Percentiles rank a stretch among this genome's conserved stretches.
Evolutionary conservation across 2,797 vertebrate species (phyloP).

Genomic region (Enteromius viviparus): DNA sequence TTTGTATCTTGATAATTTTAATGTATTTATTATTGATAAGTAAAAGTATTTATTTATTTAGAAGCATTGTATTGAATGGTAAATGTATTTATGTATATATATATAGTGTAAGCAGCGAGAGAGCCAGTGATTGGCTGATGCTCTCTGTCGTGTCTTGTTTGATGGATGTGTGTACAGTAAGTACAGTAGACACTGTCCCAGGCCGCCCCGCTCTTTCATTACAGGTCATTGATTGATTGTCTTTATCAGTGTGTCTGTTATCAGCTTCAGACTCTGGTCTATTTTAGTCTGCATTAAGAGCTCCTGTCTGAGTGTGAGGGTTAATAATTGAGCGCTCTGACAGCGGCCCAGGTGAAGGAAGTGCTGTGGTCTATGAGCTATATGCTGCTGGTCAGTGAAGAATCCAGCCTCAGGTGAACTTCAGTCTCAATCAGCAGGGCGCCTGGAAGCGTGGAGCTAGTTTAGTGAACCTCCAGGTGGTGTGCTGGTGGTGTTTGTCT

Average conservation of each 20-base stretch:
- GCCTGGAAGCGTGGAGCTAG: neutral
- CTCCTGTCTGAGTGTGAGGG: conserved; percentile 28
- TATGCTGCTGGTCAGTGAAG: neutral
- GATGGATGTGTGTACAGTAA: neutral
- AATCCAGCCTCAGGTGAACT: conserved; percentile 19
- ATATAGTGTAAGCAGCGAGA: neutral
- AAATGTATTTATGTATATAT: too few relatives aligned
- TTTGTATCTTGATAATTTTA: too few relatives aligned
- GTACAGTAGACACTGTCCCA: neutral
- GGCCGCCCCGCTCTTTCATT: neutral
- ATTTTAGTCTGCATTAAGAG: conserved; percentile 4
- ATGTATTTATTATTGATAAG: too few relatives aligned
- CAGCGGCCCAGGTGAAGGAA: neutral
- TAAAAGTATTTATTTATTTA: too few relatives aligned
- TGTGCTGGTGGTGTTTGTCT: neutral
- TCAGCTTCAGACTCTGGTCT: neutral
- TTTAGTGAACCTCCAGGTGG: neutral
- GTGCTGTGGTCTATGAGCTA: neutral
- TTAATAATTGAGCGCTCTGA: conserved; percentile 24
- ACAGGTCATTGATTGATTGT: neutral
- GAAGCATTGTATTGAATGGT: too few relatives aligned
- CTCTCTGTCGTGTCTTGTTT: neutral
- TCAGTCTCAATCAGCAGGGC: neutral
- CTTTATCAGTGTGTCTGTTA: neutral
- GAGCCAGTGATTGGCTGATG: neutral